Base-by-base conservation (phyloP, 2,797 vertebrate genomes). In the Agapornis canus region DNA sequence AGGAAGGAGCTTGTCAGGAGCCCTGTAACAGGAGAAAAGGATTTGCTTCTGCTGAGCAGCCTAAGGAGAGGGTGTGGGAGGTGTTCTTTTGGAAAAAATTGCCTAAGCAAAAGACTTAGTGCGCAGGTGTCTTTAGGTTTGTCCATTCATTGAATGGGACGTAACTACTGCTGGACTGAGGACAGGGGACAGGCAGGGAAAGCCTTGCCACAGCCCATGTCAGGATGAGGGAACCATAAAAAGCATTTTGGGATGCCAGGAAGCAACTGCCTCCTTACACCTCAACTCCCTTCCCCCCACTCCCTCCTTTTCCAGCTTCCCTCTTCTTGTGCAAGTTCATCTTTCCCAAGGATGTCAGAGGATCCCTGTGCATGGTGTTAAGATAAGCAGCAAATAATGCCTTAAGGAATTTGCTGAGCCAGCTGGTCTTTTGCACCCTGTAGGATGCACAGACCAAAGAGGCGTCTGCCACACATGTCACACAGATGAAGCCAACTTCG, bases 401-500 rank as follows among this genome's bases (percentile, higher is more conserved):
- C 14, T 22, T 59, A 81, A 97, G 92, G 94, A 97, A 96, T 97
- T 88, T 89, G 96, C 95, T 97, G 96, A 97, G 92, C 91, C 96
- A 96, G 97, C 96, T 96, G 95, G 88, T 93, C 94, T 69, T 96
- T 94, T 95, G 95, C 93, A 92, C 91, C 93, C 92, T 47, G 90
- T 95, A 95, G 87, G 94, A 95, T 94, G 92, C 89, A 92, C 76
- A 92, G 92, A 95, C 93, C 93, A 92, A 96, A 93, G 94, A 94
- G 93, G 93, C 63, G 78, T 94, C 95, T 97, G 95, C 91, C 95
- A 96, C 95, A 96, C 95, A 92, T 96, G 95, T 96, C 95, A 96
- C 88, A 40, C 95, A 96, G 95, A 96, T 96, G 95, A 97, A 95
- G 90, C 93, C 95, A 96, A 95, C 96, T 97, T 96, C 86, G 94